Base-by-base conservation (phyloP, 64 coral and sea anemone genomes). In the Pocillopora verrucosa region DNA sequence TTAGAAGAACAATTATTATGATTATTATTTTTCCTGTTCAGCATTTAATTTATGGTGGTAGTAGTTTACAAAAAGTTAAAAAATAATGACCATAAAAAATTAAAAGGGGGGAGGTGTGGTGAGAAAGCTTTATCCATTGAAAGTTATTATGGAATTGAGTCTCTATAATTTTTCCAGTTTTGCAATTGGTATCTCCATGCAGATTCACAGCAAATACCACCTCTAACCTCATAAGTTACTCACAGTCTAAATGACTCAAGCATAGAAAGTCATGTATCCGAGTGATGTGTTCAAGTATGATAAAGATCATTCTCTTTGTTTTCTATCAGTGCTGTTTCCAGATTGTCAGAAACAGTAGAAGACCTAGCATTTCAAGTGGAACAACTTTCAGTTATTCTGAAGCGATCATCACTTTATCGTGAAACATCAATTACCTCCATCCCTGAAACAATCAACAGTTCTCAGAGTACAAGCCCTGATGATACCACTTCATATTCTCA, bases 311-410 rank as follows among this genome's bases (percentile, higher is more conserved):
- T 0, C 75, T 41, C 2, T 74, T 7, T 62, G 12, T 89, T 65
- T 79, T 64, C 20, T 57, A 82, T 35, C 57, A 98, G 96, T 94
- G 76, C 92, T n/a, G 88, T 98, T 74, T 94, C 96, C 75, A 91
- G 88, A 34, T 88, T 98, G 10, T 89, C 90, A 22, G 93, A 92
- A 57, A 98, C 89, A 86, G 93, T 98, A 13, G 96, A 98, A 65
- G 87, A 94, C 16, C 56, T 98, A 24, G 87, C 92, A 74, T 94
- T 94, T 59, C 96, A 98, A 65, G 87, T 98, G 36, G 96, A 98
- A 20, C 86, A 89, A 59, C 90, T 98, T 36, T 88, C 86, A 16
- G 84, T 89, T 9, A 92, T 96, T 60, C 77, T 96, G 75, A 92
- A 84, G 81, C 79, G 94, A 34, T 92, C 94, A 10, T 96, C 94